Base-by-base conservation (phyloP, 2,113 vertebrate genomes). In the Microtus montanus region DNA sequence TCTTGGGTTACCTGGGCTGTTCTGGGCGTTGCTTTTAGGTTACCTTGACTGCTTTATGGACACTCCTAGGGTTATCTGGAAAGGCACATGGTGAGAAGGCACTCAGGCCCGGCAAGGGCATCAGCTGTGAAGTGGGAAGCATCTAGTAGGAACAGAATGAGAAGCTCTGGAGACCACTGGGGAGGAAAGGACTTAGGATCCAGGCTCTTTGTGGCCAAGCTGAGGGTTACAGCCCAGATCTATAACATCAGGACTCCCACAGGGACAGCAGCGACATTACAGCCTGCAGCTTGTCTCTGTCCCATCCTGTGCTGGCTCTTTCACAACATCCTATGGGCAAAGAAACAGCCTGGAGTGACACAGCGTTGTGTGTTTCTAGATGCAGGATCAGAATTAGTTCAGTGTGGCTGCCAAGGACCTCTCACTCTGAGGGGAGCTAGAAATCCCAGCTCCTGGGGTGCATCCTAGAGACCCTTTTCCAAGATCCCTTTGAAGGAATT, bases 71-170 rank as follows among this genome's bases (percentile, higher is more conserved):
- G 35, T 10, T 11, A 7, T 24, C 24, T 38, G 58, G 84, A 66
- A 66, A 63, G 83, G 54, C 7, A 2, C 0, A 0, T 15, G 2
- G 70, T 8, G 33, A 66, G 26, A 12, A 1, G 2, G 30, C 7
- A 47, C 22, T 47, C 5, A 1, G 11, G 44, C 41, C 22, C 20
- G 3, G 64, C 30, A 3, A 58, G 14, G n/a, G 9, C 54, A 66
- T 66, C 0, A 9, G 26, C 58, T 30, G 71, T 73, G 75, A 83
- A 15, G 33, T 33, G 0, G 9, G 92, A 7, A 44, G 19, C 30
- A 64, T 79, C 12, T 7, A 13, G 47, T 28, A 0, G 7, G n/a
- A 68, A 44, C n/a, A 54, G 61, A 38, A 52, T 1, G 5, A 9
- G 49, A 52, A 5, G 19, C 12, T 47, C 64, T 44, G 22, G 47